Conservation (phyloP, 2,888 invertebrate genomes). For the Tipula unca region DNA sequence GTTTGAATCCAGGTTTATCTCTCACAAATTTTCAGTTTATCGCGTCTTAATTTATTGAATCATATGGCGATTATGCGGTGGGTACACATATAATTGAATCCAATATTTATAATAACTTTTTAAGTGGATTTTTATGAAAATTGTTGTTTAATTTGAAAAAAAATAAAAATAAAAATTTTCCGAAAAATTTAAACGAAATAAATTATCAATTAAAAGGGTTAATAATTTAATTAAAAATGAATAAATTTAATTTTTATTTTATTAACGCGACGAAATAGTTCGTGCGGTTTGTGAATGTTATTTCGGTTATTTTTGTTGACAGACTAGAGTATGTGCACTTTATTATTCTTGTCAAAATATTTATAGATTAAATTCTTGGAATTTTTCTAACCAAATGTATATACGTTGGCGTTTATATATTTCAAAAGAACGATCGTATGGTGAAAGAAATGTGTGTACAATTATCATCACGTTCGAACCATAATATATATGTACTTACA, state of each 20-base stretch:
- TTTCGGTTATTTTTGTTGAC: not conserved
- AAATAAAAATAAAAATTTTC: not conserved
- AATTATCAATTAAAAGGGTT: not conserved
- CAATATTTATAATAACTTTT: no score
- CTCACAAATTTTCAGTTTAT: no score
- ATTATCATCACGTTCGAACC: no score
- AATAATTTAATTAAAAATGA: slow-evolving; percentile 4
- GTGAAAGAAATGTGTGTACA: no score
- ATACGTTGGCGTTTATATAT: not conserved
- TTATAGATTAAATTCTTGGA: not conserved
- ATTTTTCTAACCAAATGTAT: no score
- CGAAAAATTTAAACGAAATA: not conserved
- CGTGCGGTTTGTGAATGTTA: not conserved
- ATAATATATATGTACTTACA: not conserved
- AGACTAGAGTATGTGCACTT: not conserved
- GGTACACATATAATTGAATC: no score
- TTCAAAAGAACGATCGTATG: no score
- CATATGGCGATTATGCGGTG: no score
- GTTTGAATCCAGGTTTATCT: no score
- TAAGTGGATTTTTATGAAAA: no score
- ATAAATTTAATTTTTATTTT: not conserved
- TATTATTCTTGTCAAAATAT: not conserved
- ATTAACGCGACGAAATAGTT: not conserved
- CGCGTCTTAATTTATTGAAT: no score
- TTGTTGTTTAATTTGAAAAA: no score